A percentile compares a stretch with the other conserved stretches of the same genome.
Evolutionary conservation across 2,888 invertebrate genomes (phyloP).

Genomic region (Bruchidius siliquastri): DNA sequence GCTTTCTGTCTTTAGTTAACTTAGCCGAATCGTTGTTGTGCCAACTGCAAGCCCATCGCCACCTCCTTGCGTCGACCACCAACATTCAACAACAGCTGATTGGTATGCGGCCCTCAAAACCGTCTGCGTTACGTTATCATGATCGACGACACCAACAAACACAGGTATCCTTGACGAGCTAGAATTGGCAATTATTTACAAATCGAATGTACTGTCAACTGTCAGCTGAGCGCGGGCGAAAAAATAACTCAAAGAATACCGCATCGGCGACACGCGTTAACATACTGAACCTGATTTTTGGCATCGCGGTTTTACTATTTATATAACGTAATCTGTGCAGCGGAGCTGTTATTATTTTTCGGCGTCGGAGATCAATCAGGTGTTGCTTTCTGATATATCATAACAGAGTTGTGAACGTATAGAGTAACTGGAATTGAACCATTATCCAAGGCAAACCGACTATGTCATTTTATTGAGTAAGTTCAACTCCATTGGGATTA

Average conservation of each 20-base stretch:
- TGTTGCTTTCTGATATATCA: neutral
- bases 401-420: neutral
- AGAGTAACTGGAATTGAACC: no score
- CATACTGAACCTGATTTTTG: constrained; percentile 14
- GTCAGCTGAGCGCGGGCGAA: neutral
- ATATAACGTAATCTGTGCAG: constrained; percentile 11
- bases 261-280: neutral
- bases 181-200: neutral
- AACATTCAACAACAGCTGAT: neutral
- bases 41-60: no score
- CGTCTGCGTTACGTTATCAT: no score
- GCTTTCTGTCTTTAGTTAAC: no score
- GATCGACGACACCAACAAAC: no score
- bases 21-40: no score
- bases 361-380: neutral
- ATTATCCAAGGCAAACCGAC: no score
- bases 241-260: neutral
- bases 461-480: no score
- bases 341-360: constrained; percentile 10
- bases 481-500: no score
- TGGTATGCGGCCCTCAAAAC: neutral
- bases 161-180: neutral
- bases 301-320: constrained; percentile 17
- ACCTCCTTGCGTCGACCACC: neutral
- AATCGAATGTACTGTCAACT: neutral